Conservation (phyloP, 1,140 invertebrate genomes). For the Bombus waltoni region DNA sequence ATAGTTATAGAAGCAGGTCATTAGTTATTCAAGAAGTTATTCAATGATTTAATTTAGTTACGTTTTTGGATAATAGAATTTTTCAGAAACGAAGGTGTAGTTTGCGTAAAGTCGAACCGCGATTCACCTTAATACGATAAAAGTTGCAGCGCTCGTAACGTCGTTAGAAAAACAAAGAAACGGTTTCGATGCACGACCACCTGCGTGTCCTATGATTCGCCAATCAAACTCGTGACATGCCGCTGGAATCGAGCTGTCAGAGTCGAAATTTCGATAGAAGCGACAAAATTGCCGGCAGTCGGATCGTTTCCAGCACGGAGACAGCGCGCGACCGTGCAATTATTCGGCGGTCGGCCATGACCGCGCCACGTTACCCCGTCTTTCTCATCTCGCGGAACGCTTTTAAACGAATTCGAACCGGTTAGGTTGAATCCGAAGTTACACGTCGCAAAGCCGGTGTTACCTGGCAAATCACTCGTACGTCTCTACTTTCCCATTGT, state of each 20-base stretch:
- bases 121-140: background rate
- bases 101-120: too few species aligned
- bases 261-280: conserved; percentile 27
- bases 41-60: too few species aligned
- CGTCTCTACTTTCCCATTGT: conserved; percentile 38
- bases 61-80: background rate
- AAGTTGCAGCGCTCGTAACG: background rate
- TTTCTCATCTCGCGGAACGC: background rate
- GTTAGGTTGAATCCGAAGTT: background rate
- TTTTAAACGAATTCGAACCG: conserved; percentile 31
- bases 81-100: too few species aligned
- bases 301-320: conserved; percentile 3
- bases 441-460: background rate
- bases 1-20: too few species aligned
- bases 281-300: conserved; percentile 9
- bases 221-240: conserved; percentile 16
- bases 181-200: conserved; percentile 49
- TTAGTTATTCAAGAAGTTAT: background rate
- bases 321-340: conserved; percentile 24
- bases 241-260: conserved; percentile 26
- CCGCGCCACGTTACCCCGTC: conserved; percentile 6
- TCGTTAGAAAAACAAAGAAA: conserved; percentile 4
- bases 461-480: conserved; percentile 35
- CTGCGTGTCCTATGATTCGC: conserved; percentile 22
- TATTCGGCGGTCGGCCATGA: conserved; percentile 37